These are phyloP conservation scores for Lissonota sp. DNA, from an alignment of 2,888 invertebrate species.

Conservation along the genomic window DNA sequence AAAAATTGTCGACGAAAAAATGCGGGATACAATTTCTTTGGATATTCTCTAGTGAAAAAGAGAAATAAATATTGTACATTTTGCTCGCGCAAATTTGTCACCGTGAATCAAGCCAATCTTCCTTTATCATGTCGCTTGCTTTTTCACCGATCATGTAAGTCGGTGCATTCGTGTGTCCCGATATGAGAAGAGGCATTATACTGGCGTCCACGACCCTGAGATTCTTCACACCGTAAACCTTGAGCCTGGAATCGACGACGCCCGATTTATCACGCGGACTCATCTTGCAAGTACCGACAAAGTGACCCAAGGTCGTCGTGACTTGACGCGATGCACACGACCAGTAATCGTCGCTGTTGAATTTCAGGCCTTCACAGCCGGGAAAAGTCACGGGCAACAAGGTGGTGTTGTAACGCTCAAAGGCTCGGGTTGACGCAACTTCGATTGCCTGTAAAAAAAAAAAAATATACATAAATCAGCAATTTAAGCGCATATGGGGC, in stretches of 20 bases:
- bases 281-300: conserved; percentile 85
- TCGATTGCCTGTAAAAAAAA: conserved; percentile 85
- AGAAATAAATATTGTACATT: conserved; percentile 9
- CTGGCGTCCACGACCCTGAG: conserved; percentile 87
- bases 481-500: too few relatives aligned
- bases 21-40: not conserved
- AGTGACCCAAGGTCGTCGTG: conserved; percentile 88
- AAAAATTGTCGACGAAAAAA: not conserved
- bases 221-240: conserved; percentile 85
- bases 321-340: conserved; percentile 89
- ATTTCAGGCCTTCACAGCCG: conserved; percentile 87
- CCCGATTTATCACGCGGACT: conserved; percentile 82
- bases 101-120: conserved; percentile 77
- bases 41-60: not conserved
- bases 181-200: conserved; percentile 86
- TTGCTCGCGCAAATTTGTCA: not conserved
- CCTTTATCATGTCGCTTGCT: conserved; percentile 85
- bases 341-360: conserved; percentile 90
- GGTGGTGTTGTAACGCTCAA: conserved; percentile 85
- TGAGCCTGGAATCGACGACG: conserved; percentile 84
- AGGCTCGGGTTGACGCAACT: conserved; percentile 85
- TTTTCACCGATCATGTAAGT: conserved; percentile 87
- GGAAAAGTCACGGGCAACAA: conserved; percentile 87
- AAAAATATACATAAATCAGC: conserved; percentile 13
- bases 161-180: conserved; percentile 86